Base-by-base conservation (phyloP, 2,888 invertebrate genomes). In the Troides aeacus region DNA sequence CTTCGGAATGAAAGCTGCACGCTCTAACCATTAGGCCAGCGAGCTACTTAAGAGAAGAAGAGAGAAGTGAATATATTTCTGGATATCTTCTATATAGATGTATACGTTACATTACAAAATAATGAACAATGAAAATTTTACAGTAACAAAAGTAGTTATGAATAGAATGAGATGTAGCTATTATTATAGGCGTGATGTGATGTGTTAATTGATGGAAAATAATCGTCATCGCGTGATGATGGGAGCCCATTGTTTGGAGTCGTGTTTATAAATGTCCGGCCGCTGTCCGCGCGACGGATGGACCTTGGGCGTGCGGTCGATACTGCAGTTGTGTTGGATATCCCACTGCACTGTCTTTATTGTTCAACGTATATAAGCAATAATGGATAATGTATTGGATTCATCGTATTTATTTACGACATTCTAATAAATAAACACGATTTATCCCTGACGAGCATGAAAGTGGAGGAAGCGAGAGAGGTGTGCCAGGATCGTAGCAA, bases 191-290 rank as follows among this genome's bases (percentile, higher is more conserved):
- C 3, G 39, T 60, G 12, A 36, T 30, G 39, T 60, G 12, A 36
- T 30, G 60, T 24, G 17, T 60, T 60, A 18, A 36, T 60, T 24
- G 36, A 10, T 59, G 23, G 24, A 60, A 30, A 60, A 18, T 15
- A 60, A 60, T 60, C 36, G 3, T 6, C 39, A 18, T 60, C 60
- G 60, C 60, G 46, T 58, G 30, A 60, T 18, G 21, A n/a, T 18
- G 24, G 17, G n/a, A 56, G 6, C 59, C 30, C 65, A 60, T 66
- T 66, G 50, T 66, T 50, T 66, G 59, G 30, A 60, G 24, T 59
- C 30, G 18, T 60, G 59, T 66, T 60, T 66, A 66, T 60, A 66
- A 50, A 24, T 64, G 64, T 46, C 65, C 65, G 59, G 8, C 59
- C 24, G 46, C n/a, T 36, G 62, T 62, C 50, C 62, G 62, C 4